Conservation (phyloP, 2,888 invertebrate species). For the Nezara viridula region DNA sequence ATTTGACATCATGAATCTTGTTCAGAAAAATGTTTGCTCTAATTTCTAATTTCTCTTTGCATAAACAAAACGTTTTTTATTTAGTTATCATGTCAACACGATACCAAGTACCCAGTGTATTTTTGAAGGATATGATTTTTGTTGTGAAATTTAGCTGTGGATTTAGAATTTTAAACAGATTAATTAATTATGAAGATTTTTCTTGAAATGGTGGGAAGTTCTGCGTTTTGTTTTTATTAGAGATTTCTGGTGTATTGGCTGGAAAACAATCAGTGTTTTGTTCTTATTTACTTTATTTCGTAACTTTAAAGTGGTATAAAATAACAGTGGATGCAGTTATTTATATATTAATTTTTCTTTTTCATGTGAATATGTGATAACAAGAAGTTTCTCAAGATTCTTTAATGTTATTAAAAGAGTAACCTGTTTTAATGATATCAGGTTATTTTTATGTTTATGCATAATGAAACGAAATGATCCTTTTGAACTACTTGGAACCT, state of each 20-base stretch:
- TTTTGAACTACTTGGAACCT: neutral
- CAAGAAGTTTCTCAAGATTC: neutral
- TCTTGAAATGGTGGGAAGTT: neutral
- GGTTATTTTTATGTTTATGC: constrained; percentile 39
- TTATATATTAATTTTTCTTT: neutral
- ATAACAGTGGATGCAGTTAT: neutral
- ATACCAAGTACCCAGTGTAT: neutral
- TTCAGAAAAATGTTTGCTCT: neutral
- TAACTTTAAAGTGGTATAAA: constrained; percentile 8
- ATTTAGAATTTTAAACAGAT: neutral
- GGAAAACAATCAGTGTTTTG: constrained; percentile 12
- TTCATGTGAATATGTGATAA: neutral
- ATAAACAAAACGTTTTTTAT: constrained; percentile 48
- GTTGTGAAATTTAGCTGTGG: neutral
- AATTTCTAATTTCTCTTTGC: constrained; percentile 13
- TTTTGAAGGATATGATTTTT: constrained; percentile 20
- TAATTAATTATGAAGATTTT: neutral
- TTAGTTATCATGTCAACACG: constrained; percentile 46
- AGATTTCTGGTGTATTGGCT: neutral
- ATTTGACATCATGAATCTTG: neutral
- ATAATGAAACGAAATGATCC: neutral
- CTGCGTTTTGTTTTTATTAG: neutral
- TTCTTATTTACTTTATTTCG: constrained; percentile 23
- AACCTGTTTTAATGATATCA: constrained; percentile 29
- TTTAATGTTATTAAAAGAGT: neutral